These are phyloP conservation scores for Solenopsis invicta DNA, from an alignment of 1,140 invertebrate genomes.

Conservation along the genomic window DNA sequence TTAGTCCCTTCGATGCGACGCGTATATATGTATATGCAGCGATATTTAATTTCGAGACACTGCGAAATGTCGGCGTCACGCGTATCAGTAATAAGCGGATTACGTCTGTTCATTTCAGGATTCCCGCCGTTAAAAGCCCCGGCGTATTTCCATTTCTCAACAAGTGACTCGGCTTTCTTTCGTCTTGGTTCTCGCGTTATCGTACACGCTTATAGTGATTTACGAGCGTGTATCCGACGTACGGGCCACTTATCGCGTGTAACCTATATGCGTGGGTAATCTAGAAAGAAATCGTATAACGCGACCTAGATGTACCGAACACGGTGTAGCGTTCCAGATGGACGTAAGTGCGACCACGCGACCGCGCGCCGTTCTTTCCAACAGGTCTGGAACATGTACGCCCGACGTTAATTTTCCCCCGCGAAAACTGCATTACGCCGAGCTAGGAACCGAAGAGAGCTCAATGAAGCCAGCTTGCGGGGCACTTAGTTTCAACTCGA, in stretches of 20 bases:
- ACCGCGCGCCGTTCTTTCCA: neutral
- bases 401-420: slow-evolving; percentile 69
- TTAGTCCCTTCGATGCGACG: neutral
- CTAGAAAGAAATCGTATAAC: slow-evolving; percentile 50
- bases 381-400: slow-evolving; percentile 65
- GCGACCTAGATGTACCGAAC: slow-evolving; percentile 48
- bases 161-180: slow-evolving; percentile 40
- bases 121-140: slow-evolving; percentile 9
- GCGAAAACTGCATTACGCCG: slow-evolving; percentile 62
- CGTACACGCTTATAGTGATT: slow-evolving; percentile 64
- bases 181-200: slow-evolving; percentile 24
- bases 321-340: slow-evolving; percentile 53
- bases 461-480: slow-evolving; percentile 39
- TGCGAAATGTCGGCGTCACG: neutral
- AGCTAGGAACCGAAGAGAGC: neutral
- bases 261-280: slow-evolving; percentile 61
- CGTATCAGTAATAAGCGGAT: slow-evolving; percentile 6
- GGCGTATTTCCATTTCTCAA: slow-evolving; percentile 35
- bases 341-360: slow-evolving; percentile 34
- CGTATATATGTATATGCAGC: too few species aligned
- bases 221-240: slow-evolving; percentile 57
- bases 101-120: slow-evolving; percentile 5
- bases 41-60: neutral
- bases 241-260: slow-evolving; percentile 51
- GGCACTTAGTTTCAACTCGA: slow-evolving; percentile 38